These are phyloP conservation scores for Tachypleus tridentatus DNA, from an alignment of 1,140 invertebrate species.

Conservation along the genomic window DNA sequence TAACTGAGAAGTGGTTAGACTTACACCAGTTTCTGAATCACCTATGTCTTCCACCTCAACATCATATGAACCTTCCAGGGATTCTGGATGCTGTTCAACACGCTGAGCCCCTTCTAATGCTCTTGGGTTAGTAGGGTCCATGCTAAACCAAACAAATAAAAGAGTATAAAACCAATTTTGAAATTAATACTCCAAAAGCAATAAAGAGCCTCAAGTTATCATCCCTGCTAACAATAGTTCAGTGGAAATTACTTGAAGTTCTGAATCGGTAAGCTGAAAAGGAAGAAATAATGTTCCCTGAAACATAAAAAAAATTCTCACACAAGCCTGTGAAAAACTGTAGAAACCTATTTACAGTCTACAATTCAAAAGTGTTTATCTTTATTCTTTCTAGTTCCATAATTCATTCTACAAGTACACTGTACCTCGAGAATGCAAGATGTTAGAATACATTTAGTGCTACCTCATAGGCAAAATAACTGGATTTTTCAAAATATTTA, in stretches of 20 bases:
- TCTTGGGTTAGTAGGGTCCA: slow-evolving; percentile 53
- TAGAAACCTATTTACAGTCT: no score
- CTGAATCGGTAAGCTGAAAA: background rate
- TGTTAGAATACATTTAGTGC: no score
- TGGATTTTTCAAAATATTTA: no score
- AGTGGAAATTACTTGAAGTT: background rate
- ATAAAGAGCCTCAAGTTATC: background rate
- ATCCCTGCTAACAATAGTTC: slow-evolving; percentile 4
- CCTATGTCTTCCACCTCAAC: slow-evolving; percentile 39
- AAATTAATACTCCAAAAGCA: slow-evolving; percentile 9
- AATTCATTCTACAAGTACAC: no score
- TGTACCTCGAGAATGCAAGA: no score
- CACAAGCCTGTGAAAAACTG: no score
- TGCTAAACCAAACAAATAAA: slow-evolving; percentile 33
- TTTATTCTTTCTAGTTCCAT: no score
- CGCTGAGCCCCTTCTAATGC: slow-evolving; percentile 55
- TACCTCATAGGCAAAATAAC: no score
- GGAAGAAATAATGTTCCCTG: no score
- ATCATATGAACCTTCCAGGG: slow-evolving; percentile 44
- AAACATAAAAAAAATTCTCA: no score
- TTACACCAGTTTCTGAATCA: slow-evolving; percentile 37
- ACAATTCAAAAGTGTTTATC: no score
- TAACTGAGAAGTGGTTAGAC: background rate
- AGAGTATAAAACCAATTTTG: slow-evolving; percentile 4
- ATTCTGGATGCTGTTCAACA: slow-evolving; percentile 47